These are phyloP conservation scores for Sitophilus oryzae DNA, from an alignment of 1,140 invertebrate species.

Conservation along the genomic window DNA sequence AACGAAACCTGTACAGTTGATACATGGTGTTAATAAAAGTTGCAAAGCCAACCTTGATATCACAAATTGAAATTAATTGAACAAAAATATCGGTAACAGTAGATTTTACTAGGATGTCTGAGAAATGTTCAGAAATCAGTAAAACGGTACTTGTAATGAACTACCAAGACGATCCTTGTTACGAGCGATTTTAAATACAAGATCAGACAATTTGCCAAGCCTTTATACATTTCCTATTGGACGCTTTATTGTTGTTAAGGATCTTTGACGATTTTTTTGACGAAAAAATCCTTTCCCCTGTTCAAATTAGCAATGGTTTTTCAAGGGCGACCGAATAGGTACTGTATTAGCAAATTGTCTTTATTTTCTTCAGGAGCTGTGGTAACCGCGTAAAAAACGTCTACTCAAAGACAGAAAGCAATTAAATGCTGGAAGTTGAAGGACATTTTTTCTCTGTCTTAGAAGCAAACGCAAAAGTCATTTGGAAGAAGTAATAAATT, in stretches of 20 bases:
- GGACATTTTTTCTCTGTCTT: not conserved
- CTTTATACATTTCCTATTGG: conserved; percentile 21
- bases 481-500: too few species aligned
- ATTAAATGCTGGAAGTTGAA: not conserved
- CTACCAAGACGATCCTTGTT: not conserved
- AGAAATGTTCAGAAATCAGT: too few species aligned
- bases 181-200: not conserved
- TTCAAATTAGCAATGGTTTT: conserved; percentile 23
- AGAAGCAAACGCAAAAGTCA: too few species aligned
- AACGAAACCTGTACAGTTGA: not conserved
- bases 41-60: not conserved
- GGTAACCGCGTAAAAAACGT: not conserved
- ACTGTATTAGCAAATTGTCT: conserved; percentile 22
- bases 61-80: too few species aligned
- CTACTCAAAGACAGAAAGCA: not conserved
- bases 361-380: conserved; percentile 6
- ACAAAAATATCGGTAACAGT: too few species aligned
- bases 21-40: not conserved
- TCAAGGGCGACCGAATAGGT: conserved; percentile 20
- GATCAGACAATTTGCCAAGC: not conserved
- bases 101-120: too few species aligned
- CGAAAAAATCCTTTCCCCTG: conserved; percentile 23
- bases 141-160: too few species aligned
- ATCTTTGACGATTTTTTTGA: conserved; percentile 20
- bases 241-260: conserved; percentile 16